Percentiles rank a stretch among this genome's conserved stretches.
Conservation (phyloP, 2,797 vertebrate species). For the Pogonophryne albipinna region DNA sequence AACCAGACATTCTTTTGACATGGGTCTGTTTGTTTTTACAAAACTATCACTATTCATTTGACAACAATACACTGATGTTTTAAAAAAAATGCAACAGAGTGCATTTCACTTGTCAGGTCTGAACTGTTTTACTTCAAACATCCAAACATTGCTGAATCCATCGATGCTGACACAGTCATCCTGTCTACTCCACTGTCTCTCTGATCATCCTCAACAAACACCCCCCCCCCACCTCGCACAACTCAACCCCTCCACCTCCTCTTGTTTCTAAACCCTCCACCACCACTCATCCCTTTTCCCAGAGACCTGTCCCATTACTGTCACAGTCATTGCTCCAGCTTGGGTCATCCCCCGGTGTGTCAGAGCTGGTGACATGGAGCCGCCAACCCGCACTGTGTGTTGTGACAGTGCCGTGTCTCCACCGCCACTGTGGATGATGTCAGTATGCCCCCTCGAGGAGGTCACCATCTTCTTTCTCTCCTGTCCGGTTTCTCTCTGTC, state of each 20-base stretch:
- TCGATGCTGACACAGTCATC: conserved; percentile 42
- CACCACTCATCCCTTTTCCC: conserved; percentile 24
- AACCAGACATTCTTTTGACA: neutral
- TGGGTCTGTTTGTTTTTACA: neutral
- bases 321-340: conserved; percentile 63
- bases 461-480: conserved; percentile 43
- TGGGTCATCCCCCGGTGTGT: conserved; percentile 65
- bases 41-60: conserved; percentile 7
- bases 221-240: neutral
- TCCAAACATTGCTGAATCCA: conserved; percentile 27
- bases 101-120: conserved; percentile 33
- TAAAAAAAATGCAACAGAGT: conserved; percentile 20
- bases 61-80: conserved; percentile 7
- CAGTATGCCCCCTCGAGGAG: conserved; percentile 60
- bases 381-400: conserved; percentile 19
- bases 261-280: conserved; percentile 14
- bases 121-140: conserved; percentile 36
- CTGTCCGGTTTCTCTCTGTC: conserved; percentile 26
- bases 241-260: conserved; percentile 25
- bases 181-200: conserved; percentile 41
- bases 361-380: conserved; percentile 63
- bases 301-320: conserved; percentile 64
- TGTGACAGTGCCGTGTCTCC: conserved; percentile 70
- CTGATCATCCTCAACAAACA: conserved; percentile 51
- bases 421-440: conserved; percentile 67